These are phyloP conservation scores for Plebejus melissa DNA, from an alignment of 2,888 invertebrate species.

Conservation along the genomic window DNA sequence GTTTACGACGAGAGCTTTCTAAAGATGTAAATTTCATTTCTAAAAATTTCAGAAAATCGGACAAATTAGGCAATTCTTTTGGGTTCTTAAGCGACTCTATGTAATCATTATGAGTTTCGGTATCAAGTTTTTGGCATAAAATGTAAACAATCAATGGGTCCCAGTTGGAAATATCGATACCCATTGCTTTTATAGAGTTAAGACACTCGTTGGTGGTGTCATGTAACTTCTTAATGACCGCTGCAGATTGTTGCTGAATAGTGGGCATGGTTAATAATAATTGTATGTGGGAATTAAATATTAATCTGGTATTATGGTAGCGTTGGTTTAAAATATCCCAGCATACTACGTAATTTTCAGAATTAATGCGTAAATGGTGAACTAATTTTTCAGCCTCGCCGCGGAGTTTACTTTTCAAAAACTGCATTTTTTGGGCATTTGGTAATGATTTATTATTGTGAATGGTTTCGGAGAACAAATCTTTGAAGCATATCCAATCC, in stretches of 20 bases:
- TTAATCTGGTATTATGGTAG: background rate
- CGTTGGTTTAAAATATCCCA: conserved; percentile 11
- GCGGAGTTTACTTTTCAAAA: conserved; percentile 22
- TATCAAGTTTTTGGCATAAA: background rate
- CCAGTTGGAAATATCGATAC: conserved; percentile 16
- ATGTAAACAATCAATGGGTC: conserved; percentile 35
- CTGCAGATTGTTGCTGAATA: too few relatives aligned
- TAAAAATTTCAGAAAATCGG: conserved; percentile 33
- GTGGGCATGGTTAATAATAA: too few relatives aligned
- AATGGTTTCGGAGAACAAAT: too few relatives aligned
- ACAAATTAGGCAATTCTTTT: conserved; percentile 29
- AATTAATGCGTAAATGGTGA: conserved; percentile 14
- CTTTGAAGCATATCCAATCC: background rate
- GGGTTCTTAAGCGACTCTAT: conserved; percentile 32
- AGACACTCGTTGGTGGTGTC: too few relatives aligned
- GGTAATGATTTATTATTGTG: too few relatives aligned
- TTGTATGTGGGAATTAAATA: too few relatives aligned
- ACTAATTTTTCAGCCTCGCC: conserved; percentile 26
- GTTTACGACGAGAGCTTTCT: conserved; percentile 33
- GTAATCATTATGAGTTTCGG: conserved; percentile 32
- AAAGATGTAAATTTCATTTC: conserved; percentile 29
- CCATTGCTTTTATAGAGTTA: background rate
- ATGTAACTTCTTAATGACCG: too few relatives aligned
- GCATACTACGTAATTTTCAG: conserved; percentile 10
- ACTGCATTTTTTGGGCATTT: conserved; percentile 9